A percentile compares a stretch with the other conserved stretches of the same genome.
phyloP scores from a whole-genome alignment of 2,113 vertebrate species.

The Oryzias melastigma region DNA sequence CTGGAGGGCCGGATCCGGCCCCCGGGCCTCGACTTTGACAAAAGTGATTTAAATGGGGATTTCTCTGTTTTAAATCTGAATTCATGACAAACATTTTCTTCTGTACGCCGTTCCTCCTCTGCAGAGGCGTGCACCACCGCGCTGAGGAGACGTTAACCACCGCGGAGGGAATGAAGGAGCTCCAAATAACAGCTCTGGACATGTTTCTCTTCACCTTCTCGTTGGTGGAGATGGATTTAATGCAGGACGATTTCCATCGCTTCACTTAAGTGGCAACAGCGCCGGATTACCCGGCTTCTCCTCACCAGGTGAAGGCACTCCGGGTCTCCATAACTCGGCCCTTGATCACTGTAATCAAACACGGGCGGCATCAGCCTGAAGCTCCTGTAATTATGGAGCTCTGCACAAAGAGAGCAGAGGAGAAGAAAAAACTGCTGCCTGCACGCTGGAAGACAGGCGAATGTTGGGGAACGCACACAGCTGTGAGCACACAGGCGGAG shows the following conservation, averaged over 20 bases:
- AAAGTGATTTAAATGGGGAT: no score
- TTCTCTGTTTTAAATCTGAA: no score
- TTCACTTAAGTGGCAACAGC: neutral
- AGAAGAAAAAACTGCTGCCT: constrained; percentile 1
- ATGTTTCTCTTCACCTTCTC: constrained; percentile 3
- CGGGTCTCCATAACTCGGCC: constrained; percentile 65
- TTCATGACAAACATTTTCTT: no score
- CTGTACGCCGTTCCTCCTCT: no score
- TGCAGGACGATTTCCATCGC: no score
- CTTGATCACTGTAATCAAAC: constrained; percentile 75
- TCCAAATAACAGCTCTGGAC: neutral
- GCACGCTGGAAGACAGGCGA: constrained; percentile 3
- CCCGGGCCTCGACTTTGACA: no score
- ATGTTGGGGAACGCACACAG: constrained; percentile 12
- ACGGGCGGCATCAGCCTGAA: constrained; percentile 62
- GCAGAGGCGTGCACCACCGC: no score
- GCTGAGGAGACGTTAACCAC: no score
- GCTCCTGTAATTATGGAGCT: constrained; percentile 60
- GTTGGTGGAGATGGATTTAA: constrained; percentile 2
- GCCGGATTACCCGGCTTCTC: neutral
- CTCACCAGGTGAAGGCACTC: constrained; percentile 49
- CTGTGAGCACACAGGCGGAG: constrained; percentile 57
- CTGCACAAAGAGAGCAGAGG: constrained; percentile 12
- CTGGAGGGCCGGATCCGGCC: no score
- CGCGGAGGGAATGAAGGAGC: no score